These are phyloP conservation scores for Okapia johnstoni DNA, from an alignment of 2,113 vertebrate genomes.

Conservation along the genomic window DNA sequence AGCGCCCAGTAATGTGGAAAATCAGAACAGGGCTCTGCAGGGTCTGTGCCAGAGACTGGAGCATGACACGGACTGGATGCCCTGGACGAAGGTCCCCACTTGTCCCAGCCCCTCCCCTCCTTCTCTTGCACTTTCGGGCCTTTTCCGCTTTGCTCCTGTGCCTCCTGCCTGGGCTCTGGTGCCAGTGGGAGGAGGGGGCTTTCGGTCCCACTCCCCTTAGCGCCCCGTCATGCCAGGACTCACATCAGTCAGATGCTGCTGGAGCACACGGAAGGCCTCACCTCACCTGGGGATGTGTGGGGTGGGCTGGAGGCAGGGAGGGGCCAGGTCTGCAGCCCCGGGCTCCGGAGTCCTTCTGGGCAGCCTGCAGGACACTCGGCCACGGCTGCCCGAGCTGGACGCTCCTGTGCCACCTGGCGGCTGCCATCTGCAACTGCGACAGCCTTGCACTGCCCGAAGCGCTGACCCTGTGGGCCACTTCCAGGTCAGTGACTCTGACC, in stretches of 20 bases:
- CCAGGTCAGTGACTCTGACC: neutral
- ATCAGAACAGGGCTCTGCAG: neutral
- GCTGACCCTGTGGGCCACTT: fast-evolving
- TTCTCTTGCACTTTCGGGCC: fast-evolving
- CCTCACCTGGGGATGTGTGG: fast-evolving
- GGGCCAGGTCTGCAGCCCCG: neutral
- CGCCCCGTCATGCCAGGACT: neutral
- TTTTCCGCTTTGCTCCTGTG: neutral
- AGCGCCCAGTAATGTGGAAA: fast-evolving
- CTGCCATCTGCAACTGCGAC: neutral
- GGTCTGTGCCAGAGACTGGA: fast-evolving
- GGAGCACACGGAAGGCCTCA: fast-evolving
- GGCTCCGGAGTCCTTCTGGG: neutral
- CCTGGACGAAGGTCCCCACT: fast-evolving
- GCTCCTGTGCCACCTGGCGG: constrained; percentile 42
- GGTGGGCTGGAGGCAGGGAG: neutral
- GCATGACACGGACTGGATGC: fast-evolving
- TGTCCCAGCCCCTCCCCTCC: fast-evolving
- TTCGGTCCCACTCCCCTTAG: fast-evolving
- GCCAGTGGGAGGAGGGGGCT: neutral
- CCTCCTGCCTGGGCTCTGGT: neutral
- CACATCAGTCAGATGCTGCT: fast-evolving
- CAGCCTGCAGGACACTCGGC: fast-evolving
- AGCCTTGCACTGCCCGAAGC: neutral
- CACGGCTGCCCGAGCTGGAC: fast-evolving